These are phyloP conservation scores for Pipistrellus pipistrellus DNA, from an alignment of 2,797 vertebrate genomes.

Conservation along the genomic window DNA sequence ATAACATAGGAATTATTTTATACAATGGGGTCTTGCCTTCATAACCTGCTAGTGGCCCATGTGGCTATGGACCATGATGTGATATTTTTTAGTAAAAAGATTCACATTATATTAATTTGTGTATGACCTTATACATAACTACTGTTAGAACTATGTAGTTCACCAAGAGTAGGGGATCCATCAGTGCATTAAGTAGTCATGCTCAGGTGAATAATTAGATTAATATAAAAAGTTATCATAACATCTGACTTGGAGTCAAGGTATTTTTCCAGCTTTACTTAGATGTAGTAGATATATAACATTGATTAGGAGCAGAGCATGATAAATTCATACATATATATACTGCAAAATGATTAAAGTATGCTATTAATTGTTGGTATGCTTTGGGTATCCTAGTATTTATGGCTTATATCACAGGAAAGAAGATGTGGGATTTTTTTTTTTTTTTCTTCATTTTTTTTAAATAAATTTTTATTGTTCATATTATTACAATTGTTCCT, in stretches of 20 bases:
- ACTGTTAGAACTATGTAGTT: neutral
- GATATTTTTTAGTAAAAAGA: neutral
- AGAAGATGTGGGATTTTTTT: neutral
- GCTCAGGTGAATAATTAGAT: neutral
- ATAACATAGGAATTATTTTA: neutral
- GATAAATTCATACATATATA: neutral
- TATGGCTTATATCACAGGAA: neutral
- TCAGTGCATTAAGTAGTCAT: neutral
- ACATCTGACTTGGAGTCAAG: neutral
- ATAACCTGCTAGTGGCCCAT: neutral
- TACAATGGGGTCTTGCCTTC: neutral
- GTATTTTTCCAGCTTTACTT: neutral
- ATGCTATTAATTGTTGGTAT: neutral
- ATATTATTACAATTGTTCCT: too few relatives aligned
- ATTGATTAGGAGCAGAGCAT: neutral
- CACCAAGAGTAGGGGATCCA: neutral
- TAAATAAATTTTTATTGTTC: too few relatives aligned
- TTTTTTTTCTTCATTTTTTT: too few relatives aligned
- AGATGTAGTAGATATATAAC: neutral
- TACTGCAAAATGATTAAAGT: neutral
- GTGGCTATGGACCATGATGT: neutral
- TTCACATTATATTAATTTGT: neutral
- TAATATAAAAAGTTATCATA: neutral
- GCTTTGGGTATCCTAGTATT: neutral
- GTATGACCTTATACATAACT: neutral